Evolutionary conservation across 2,113 vertebrate species (phyloP).

Genomic region (Mungos mungo): DNA sequence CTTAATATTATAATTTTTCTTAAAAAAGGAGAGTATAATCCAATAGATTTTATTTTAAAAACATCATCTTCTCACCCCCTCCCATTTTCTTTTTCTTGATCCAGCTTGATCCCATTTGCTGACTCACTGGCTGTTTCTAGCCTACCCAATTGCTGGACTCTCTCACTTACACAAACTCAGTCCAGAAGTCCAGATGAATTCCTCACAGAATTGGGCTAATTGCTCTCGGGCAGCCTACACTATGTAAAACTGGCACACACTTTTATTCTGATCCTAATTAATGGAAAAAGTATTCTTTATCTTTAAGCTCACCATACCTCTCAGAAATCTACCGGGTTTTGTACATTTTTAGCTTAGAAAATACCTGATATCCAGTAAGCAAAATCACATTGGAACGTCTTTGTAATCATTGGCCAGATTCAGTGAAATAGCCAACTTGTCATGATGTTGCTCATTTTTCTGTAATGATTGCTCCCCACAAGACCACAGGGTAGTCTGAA

Average conservation of each 20-base stretch:
- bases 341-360: neutral
- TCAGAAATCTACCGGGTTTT: neutral
- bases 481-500: neutral
- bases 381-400: neutral
- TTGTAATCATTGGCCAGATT: neutral
- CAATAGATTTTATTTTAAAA: neutral
- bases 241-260: neutral
- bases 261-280: neutral
- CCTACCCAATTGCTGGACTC: neutral
- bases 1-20: neutral
- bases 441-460: neutral
- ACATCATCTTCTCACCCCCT: neutral
- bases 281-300: neutral
- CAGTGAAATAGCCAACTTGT: neutral
- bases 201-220: neutral
- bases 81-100: neutral
- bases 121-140: neutral
- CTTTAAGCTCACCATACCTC: neutral
- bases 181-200: neutral
- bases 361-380: neutral
- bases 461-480: neutral
- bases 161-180: neutral
- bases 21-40: neutral
- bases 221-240: neutral
- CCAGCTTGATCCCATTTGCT: neutral